phyloP scores from a whole-genome alignment of 2,888 invertebrate genomes.

The Scaptomyza polygonia region DNA sequence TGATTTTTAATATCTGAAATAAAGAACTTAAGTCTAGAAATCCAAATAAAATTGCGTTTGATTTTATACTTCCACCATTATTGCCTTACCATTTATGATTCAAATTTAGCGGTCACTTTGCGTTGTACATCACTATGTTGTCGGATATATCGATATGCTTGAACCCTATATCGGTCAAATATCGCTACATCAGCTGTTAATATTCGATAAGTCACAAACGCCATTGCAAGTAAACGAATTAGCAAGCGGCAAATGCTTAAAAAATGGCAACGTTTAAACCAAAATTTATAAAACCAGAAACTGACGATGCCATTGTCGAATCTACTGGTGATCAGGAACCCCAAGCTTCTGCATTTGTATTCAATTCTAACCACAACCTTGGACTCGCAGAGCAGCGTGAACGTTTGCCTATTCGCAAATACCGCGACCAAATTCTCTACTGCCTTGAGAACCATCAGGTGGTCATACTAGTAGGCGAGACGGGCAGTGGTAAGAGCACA shows the following conservation, averaged over 20 bases:
- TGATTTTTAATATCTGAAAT: constrained; percentile 58
- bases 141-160: not conserved
- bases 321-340: constrained; percentile 53
- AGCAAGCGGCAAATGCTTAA: constrained; percentile 7
- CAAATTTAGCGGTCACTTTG: not conserved
- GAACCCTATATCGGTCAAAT: constrained; percentile 1
- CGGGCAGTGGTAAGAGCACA: constrained; percentile 92
- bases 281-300: constrained; percentile 67
- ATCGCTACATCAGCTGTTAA: constrained; percentile 1
- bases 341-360: constrained; percentile 88
- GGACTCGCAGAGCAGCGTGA: constrained; percentile 93
- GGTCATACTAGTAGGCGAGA: constrained; percentile 95
- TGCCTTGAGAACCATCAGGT: constrained; percentile 95
- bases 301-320: constrained; percentile 79
- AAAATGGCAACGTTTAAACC: constrained; percentile 68
- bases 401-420: constrained; percentile 93
- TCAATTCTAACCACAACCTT: constrained; percentile 93
- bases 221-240: constrained; percentile 21
- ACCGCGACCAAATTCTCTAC: constrained; percentile 94
- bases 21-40: constrained; percentile 49
- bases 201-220: not conserved
- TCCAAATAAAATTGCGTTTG: not conserved
- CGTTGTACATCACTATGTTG: not conserved
- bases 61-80: no score
- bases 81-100: not conserved